Conservation (phyloP, 2,797 vertebrate species). For the Platalea minor region DNA sequence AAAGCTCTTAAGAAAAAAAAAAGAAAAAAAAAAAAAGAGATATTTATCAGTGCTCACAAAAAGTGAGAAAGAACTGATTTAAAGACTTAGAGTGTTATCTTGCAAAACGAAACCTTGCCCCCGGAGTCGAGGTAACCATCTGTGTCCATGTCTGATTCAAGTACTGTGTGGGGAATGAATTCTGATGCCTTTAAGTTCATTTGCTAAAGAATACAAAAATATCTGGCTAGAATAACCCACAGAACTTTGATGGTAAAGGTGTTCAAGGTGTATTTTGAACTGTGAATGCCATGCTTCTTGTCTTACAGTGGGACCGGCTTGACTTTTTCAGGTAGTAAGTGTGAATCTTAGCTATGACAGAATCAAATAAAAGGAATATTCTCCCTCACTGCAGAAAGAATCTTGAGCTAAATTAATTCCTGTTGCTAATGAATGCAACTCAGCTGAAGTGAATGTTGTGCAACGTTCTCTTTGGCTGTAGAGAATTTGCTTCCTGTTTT, state of each 20-base stretch:
- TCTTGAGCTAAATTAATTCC: conserved; percentile 2
- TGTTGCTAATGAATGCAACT: background rate
- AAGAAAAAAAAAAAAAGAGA: background rate
- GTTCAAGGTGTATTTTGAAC: background rate
- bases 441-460: background rate
- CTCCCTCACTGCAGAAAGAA: background rate
- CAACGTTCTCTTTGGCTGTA: background rate
- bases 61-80: conserved; percentile 32
- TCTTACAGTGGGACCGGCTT: background rate
- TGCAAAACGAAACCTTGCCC: conserved; percentile 44
- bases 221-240: background rate
- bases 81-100: conserved; percentile 36
- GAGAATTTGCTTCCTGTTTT: background rate
- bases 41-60: conserved; percentile 5
- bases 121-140: conserved; percentile 51
- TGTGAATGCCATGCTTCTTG: background rate
- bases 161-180: conserved; percentile 12
- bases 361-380: background rate
- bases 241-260: background rate
- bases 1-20: background rate
- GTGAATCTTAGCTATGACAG: background rate
- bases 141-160: conserved; percentile 43
- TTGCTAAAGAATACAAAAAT: conserved; percentile 4
- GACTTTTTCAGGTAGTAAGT: background rate
- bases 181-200: background rate